Evolutionary conservation across 2,797 vertebrate species (phyloP).

Genomic region (Kryptolebias ocellatus): DNA sequence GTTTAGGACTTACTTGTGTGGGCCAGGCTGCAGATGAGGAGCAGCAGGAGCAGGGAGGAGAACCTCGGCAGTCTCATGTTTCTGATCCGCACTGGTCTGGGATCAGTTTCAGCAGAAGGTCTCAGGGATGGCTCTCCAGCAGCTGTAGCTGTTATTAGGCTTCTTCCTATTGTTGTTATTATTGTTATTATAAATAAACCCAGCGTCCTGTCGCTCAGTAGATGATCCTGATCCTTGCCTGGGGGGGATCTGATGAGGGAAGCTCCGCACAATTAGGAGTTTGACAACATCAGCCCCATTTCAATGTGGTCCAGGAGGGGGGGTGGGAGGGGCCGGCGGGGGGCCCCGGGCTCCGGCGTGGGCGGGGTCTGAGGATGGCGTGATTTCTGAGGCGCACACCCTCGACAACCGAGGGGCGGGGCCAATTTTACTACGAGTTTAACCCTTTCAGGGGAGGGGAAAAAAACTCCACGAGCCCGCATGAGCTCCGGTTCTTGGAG

Average conservation of each 20-base stretch:
- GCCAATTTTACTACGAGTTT: conserved; percentile 57
- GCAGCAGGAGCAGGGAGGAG: conserved; percentile 45
- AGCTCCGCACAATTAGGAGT: conserved; percentile 58
- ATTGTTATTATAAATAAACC: too few relatives aligned
- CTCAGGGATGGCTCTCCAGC: background rate
- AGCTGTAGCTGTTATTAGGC: background rate
- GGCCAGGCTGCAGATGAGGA: conserved; percentile 52
- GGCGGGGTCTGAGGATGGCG: conserved; percentile 76
- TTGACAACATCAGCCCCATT: conserved; percentile 75
- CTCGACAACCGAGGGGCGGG: conserved; percentile 67
- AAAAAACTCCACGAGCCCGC: background rate
- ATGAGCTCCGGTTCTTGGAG: background rate
- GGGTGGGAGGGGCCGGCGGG: conserved; percentile 64
- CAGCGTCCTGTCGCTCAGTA: background rate
- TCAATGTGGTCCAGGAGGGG: conserved; percentile 70
- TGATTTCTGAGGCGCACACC: conserved; percentile 73
- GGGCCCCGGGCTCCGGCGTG: conserved; percentile 15
- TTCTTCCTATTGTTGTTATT: too few relatives aligned
- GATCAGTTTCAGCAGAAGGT: background rate
- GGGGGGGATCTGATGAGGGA: conserved; percentile 9
- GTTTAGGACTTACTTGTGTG: conserved; percentile 71
- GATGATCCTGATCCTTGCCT: conserved; percentile 29
- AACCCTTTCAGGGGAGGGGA: conserved; percentile 48
- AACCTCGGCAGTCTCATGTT: conserved; percentile 51
- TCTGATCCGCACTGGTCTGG: conserved; percentile 2